These are phyloP conservation scores for Notolepis coatsorum DNA, from an alignment of 2,797 vertebrate genomes.

Conservation along the genomic window DNA sequence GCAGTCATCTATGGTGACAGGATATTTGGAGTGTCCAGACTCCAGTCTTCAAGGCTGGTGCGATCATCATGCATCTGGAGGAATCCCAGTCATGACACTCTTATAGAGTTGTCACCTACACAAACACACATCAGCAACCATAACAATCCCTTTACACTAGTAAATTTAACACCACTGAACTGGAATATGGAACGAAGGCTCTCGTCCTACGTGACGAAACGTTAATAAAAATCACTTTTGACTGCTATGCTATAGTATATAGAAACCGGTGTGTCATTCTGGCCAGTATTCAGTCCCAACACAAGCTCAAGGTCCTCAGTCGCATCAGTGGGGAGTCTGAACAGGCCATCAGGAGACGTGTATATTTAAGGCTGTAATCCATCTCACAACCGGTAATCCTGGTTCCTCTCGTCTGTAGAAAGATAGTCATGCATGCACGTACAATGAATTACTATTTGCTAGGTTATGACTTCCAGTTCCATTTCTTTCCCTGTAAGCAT, in stretches of 20 bases:
- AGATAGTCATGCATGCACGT: background rate
- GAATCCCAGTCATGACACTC: constrained; percentile 14
- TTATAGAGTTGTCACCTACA: background rate
- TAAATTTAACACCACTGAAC: background rate
- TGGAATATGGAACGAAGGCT: background rate
- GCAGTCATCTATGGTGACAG: constrained; percentile 12
- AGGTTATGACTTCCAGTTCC: background rate
- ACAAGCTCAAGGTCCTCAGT: constrained; percentile 53
- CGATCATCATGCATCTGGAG: constrained; percentile 41
- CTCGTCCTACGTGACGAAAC: background rate
- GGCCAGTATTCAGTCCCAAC: constrained; percentile 9
- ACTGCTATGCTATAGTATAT: background rate
- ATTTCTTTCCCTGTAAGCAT: background rate
- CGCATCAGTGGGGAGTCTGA: constrained; percentile 38
- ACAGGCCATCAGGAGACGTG: constrained; percentile 46
- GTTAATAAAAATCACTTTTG: background rate
- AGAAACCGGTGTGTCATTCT: background rate
- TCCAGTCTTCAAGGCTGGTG: constrained; percentile 14
- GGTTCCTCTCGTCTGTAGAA: background rate
- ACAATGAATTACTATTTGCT: background rate
- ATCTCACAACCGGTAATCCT: constrained; percentile 42
- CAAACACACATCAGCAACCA: constrained; percentile 12
- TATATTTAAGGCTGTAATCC: constrained; percentile 64
- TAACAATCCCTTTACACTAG: background rate
- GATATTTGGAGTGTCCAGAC: background rate